Conservation (phyloP, 1,140 invertebrate genomes). For the Drosophila ficusphila region DNA sequence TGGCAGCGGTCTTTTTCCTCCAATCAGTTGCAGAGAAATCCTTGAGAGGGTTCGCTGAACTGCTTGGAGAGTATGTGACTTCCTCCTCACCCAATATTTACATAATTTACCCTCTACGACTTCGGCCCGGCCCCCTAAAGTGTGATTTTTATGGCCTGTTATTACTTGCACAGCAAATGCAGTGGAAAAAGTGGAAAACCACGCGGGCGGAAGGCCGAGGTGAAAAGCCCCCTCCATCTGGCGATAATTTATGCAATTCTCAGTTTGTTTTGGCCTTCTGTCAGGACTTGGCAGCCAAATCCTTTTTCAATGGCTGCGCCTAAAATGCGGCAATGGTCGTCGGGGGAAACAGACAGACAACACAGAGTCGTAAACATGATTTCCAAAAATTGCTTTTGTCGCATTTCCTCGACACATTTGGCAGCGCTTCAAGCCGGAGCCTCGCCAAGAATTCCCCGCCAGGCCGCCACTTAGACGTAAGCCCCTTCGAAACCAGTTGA, state of each 20-base stretch:
- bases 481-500: not conserved
- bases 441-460: constrained; percentile 6
- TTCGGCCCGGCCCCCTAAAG: constrained; percentile 11
- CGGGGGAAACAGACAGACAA: constrained; percentile 22
- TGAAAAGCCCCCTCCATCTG: constrained; percentile 5
- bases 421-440: constrained; percentile 42
- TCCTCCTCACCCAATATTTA: constrained; percentile 31
- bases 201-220: too few species aligned
- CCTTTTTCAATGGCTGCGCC: constrained; percentile 37
- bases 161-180: constrained; percentile 67
- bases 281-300: constrained; percentile 43
- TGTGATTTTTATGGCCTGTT: constrained; percentile 67
- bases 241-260: constrained; percentile 68
- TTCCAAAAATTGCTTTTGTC: constrained; percentile 54
- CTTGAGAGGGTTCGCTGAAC: constrained; percentile 31
- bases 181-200: constrained; percentile 65
- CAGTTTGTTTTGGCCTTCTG: constrained; percentile 50
- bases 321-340: constrained; percentile 65
- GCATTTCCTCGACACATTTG: constrained; percentile 72
- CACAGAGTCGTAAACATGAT: constrained; percentile 61
- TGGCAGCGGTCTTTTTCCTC: not conserved
- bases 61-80: constrained; percentile 21
- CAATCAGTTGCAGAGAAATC: constrained; percentile 35
- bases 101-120: constrained; percentile 43
- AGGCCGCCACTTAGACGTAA: constrained; percentile 14